Percentiles rank a stretch among this genome's conserved stretches.
Evolutionary conservation across 2,888 invertebrate genomes (phyloP).

Genomic region (Rotaria magnacalcarata): DNA sequence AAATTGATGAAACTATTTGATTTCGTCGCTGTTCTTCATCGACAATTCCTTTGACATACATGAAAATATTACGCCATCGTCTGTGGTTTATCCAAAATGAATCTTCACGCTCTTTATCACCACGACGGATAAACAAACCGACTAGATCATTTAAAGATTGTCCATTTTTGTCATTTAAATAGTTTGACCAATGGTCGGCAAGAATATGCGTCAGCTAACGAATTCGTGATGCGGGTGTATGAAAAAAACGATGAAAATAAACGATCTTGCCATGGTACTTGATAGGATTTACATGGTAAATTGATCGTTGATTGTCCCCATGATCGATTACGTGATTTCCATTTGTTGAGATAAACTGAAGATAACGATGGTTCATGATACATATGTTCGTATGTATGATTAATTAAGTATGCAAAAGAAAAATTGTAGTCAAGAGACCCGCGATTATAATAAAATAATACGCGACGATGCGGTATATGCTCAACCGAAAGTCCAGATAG

Average conservation of each 20-base stretch:
- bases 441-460: background rate
- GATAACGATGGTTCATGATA: background rate
- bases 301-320: background rate
- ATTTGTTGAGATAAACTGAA: background rate
- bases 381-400: background rate
- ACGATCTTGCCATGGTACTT: background rate
- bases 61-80: background rate
- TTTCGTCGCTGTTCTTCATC: background rate
- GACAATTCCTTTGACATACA: background rate
- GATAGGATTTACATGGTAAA: too few species aligned
- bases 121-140: background rate
- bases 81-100: background rate
- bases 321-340: background rate
- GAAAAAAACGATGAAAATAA: background rate
- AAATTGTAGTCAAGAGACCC: background rate
- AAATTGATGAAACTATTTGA: background rate
- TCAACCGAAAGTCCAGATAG: background rate
- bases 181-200: background rate
- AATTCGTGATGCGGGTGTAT: background rate
- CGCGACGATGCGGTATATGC: background rate
- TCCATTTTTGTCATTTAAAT: background rate
- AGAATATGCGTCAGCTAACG: background rate
- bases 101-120: slow-evolving; percentile 18
- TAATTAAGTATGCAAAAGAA: background rate
- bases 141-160: background rate